Evolutionary conservation across 1,140 invertebrate species (phyloP).

Genomic region (Drosophila tsacasi): DNA sequence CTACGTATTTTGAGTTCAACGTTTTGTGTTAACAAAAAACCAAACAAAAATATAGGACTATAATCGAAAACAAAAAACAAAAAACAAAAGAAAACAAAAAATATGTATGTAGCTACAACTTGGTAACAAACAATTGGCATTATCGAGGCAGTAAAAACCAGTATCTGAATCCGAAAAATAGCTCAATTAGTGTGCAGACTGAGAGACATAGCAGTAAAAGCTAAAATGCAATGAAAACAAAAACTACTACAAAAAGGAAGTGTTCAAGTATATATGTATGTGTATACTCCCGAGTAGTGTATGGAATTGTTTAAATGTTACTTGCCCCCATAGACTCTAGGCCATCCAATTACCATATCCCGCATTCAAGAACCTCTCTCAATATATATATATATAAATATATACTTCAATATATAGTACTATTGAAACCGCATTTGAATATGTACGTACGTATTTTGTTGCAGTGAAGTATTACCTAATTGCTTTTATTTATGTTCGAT

Average conservation of each 20-base stretch:
- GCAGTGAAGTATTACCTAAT: constrained; percentile 69
- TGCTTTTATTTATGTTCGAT: constrained; percentile 43
- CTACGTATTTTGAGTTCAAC: constrained; percentile 33
- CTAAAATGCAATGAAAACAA: constrained; percentile 4
- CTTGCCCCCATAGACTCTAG: constrained; percentile 58
- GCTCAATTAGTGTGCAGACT: constrained; percentile 18
- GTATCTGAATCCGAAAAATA: constrained; percentile 13
- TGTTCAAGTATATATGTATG: constrained; percentile 65
- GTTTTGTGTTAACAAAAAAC: constrained; percentile 48
- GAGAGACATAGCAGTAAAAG: constrained; percentile 7
- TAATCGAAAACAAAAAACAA: constrained; percentile 37
- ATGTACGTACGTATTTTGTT: constrained; percentile 69
- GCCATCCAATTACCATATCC: constrained; percentile 61
- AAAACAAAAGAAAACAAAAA: neutral
- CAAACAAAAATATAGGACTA: constrained; percentile 70
- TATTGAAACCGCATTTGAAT: constrained; percentile 75
- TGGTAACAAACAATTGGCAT: constrained; percentile 52
- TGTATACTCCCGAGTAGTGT: constrained; percentile 74
- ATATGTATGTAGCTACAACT: constrained; percentile 50
- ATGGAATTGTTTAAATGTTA: constrained; percentile 80
- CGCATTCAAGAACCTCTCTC: constrained; percentile 70
- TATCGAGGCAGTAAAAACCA: constrained; percentile 25
- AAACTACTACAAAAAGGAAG: constrained; percentile 11
- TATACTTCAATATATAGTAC: constrained; percentile 69
- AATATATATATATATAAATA: constrained; percentile 39